phyloP scores from a whole-genome alignment of 2,113 vertebrate species.

The Etheostoma spectabile region DNA sequence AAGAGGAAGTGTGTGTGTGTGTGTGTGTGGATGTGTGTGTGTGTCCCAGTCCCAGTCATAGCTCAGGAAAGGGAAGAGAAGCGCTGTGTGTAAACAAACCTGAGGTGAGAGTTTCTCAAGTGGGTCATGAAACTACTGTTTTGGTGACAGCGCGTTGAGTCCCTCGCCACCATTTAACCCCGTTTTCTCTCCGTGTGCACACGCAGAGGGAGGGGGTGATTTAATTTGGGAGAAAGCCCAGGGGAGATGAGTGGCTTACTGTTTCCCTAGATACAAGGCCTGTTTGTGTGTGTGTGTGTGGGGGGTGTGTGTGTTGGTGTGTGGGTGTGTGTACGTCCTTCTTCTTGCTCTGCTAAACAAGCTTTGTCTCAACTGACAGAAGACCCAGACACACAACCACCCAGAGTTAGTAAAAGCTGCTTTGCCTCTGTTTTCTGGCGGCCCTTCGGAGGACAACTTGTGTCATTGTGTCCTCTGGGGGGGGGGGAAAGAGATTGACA shows the following conservation, averaged over 20 bases:
- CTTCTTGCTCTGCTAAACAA: conserved; percentile 46
- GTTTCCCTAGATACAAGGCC: conserved; percentile 74
- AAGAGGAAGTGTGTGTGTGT: conserved; percentile 42
- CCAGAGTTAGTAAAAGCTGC: conserved; percentile 49
- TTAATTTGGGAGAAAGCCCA: conserved; percentile 57
- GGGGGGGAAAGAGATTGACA: conserved; percentile 33
- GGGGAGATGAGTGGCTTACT: conserved; percentile 68
- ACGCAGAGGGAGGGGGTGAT: conserved; percentile 48
- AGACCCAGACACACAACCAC: conserved; percentile 43
- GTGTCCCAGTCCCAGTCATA: background rate
- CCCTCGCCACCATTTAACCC: conserved; percentile 6
- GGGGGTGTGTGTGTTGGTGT: no score
- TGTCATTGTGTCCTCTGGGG: conserved; percentile 3
- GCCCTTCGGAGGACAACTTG: conserved; percentile 33
- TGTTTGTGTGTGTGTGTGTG: conserved; percentile 23
- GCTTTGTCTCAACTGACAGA: conserved; percentile 45
- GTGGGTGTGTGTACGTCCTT: background rate
- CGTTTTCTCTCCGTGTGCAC: no score
- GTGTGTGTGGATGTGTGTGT: background rate
- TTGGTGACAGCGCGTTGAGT: background rate
- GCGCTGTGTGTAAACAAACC: conserved; percentile 51
- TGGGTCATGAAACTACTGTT: conserved; percentile 37
- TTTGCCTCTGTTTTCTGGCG: conserved; percentile 31
- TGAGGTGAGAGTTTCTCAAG: conserved; percentile 18
- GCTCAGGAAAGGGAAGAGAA: conserved; percentile 72